Evolutionary conservation across 1,140 invertebrate species (phyloP), one percentile per base, ranked within the genome.

Genomic region (Condylostylus longicornis): DNA sequence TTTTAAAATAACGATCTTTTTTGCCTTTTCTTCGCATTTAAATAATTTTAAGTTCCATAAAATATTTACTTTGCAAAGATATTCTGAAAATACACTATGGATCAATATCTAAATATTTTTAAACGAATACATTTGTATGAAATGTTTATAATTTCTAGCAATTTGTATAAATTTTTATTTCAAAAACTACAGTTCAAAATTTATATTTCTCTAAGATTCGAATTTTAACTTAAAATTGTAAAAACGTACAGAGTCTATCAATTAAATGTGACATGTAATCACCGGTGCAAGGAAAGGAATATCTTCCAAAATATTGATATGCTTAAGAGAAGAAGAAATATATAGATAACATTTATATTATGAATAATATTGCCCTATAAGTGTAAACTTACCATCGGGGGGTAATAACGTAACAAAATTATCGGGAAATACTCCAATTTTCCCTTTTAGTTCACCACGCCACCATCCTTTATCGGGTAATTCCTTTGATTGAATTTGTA

Each of bases 401-500:
- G 67, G 66, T 42, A 72, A 59, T 4, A 84, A 42, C 53, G 82
- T 73, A 5, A 93, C 87, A 69, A 97, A 98, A 68, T 98, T 97
- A 55, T 97, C 91, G 4, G 94, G 94, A 60, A 98, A 98, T 2
- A 98, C 72, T 1, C 94, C 94, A 35, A 86, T 63, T 56, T 76
- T 75, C 19, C 90, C 91, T 44, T 78, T 74, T 0, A 93, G 49
- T 65, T 98, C 91, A 33, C 93, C 94, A 61, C 80, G 79, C 91
- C 91, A 98, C 94, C 91, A 97, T 27, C 89, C 89, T 43, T 84
- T 79, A 63, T 98, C 94, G 30, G 85, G 83, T 23, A 84, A 75
- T 48, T 94, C 79, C 68, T 78, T 86, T 20, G 74, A 79, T 22
- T 97, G 61, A 38, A 97, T 69, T 6, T 74, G 83, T 41, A 98